These are phyloP conservation scores for Corythornis madagascariensis DNA, from an alignment of 2,113 vertebrate genomes.

Conservation along the genomic window DNA sequence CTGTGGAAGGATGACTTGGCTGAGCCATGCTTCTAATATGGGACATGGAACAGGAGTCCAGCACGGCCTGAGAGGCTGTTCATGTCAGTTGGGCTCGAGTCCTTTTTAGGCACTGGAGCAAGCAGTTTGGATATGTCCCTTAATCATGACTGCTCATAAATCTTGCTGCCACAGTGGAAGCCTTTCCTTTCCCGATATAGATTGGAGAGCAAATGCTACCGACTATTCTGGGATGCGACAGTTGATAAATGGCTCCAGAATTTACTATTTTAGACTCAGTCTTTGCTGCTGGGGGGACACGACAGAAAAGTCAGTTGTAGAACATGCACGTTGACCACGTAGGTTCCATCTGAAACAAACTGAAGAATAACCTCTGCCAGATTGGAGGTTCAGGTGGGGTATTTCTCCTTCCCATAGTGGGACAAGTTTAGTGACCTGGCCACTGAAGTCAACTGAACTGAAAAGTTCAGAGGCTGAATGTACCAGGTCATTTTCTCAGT, in stretches of 20 bases:
- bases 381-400: background rate
- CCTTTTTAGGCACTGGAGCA: slow-evolving; percentile 15
- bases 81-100: background rate
- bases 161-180: background rate
- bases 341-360: background rate
- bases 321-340: background rate
- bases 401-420: background rate
- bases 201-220: slow-evolving; percentile 36
- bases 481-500: background rate
- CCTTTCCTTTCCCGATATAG: slow-evolving; percentile 63
- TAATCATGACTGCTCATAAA: slow-evolving; percentile 24
- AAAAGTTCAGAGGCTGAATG: background rate
- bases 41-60: background rate
- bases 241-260: slow-evolving; percentile 27
- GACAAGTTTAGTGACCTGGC: background rate
- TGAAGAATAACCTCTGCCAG: background rate
- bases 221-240: slow-evolving; percentile 37
- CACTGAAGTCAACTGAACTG: background rate
- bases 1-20: background rate
- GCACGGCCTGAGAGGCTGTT: background rate
- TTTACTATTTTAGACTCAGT: slow-evolving; percentile 33
- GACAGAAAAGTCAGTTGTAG: background rate
- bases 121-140: background rate
- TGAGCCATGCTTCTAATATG: background rate
- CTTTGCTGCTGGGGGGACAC: background rate